Base-by-base conservation (phyloP, 1,140 invertebrate genomes). In the Drosophila orena region DNA sequence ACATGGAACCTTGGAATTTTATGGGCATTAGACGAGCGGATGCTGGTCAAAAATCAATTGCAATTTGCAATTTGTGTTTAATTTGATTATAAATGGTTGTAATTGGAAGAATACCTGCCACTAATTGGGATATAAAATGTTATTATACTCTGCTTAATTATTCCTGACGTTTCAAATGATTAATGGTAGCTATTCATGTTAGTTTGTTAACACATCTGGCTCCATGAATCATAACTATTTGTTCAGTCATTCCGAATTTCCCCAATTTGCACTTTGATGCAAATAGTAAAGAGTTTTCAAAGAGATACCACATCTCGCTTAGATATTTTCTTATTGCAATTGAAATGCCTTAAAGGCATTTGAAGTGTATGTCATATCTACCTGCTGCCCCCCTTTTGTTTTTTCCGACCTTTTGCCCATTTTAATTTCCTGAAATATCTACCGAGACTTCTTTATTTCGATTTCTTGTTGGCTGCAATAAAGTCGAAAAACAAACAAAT, bases 401-500 rank as follows among this genome's bases (percentile, higher is more conserved):
- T 17, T 30, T 66, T 69, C 22, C 42, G 30, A 24, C 24, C 49
- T 69, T 47, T 38, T 38, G 49, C 27, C 64, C 50, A 49, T 64
- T 74, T 74, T 74, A 62, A 73, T 62, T 56, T 50, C 50, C 57
- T 68, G 64, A 68, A 56, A 49, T 42, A 47, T 54, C 59, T 37
- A 15, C 38, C 49, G 57, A 47, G 68, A 79, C 58, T 73, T 71
- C 61, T 66, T 58, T 54, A 66, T 43, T 58, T 76, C 53, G 52
- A 49, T 50, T 46, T 75, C 37, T 68, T 68, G 60, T 65, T 55
- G 59, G 35, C 66, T 69, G 69, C 64, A 83, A 83, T 75, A 85
- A 80, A 75, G 52, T 37, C 69, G 50, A 77, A 70, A 68, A 70
- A 86, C 71, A 88, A 88, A 88, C 78, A 86, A 86, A 86, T 50